phyloP scores from a whole-genome alignment of 2,797 vertebrate genomes.

The Enteromius radiatus region DNA sequence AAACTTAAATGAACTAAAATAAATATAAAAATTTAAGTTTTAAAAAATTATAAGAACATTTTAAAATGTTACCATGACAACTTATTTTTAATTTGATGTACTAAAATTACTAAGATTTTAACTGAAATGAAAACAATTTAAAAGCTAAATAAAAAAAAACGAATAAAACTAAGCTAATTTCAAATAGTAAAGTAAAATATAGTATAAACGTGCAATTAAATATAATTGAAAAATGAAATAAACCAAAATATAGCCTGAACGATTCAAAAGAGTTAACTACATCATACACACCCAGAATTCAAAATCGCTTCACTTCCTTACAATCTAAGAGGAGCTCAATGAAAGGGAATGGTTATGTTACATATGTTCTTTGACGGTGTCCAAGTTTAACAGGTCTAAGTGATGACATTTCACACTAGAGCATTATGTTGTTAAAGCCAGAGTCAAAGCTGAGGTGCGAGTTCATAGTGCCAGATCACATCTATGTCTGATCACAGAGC shows the following conservation, averaged over 20 bases:
- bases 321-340: background rate
- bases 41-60: background rate
- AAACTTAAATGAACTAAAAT: background rate
- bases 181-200: background rate
- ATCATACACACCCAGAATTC: background rate
- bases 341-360: slow-evolving; percentile 2
- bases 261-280: background rate
- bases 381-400: slow-evolving; percentile 33
- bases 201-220: background rate
- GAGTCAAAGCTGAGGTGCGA: slow-evolving; percentile 42
- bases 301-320: background rate
- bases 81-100: background rate
- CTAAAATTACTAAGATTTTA: too few species aligned
- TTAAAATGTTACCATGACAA: background rate
- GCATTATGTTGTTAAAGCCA: slow-evolving; percentile 24
- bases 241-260: background rate
- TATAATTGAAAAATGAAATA: background rate
- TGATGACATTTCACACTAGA: slow-evolving; percentile 14
- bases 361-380: slow-evolving; percentile 26
- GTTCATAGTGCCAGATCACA: slow-evolving; percentile 48
- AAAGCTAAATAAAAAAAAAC: background rate
- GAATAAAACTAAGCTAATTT: background rate
- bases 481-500: slow-evolving; percentile 56
- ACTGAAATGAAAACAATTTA: too few species aligned
- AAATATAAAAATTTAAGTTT: background rate